phyloP scores from a whole-genome alignment of 2,888 invertebrate species.

The Penaeus monodon region DNA sequence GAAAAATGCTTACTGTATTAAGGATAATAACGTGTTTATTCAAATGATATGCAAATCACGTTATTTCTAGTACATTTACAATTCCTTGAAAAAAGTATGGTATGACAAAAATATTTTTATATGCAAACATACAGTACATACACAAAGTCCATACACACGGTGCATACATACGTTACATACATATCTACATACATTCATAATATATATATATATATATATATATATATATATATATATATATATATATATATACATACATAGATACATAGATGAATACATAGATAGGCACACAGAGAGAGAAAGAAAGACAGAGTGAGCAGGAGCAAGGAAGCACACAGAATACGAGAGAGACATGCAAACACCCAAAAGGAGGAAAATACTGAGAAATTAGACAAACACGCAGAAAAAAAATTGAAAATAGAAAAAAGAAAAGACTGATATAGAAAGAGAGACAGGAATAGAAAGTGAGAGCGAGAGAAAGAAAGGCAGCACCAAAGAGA shows the following conservation, averaged over 20 bases:
- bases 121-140: too few species aligned
- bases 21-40: too few species aligned
- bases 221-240: conserved; percentile 19
- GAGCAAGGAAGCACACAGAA: neutral
- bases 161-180: neutral
- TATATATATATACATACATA: neutral
- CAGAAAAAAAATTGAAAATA: neutral
- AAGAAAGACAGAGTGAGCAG: too few species aligned
- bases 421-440: conserved; percentile 1
- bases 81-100: too few species aligned
- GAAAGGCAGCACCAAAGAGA: conserved; percentile 1
- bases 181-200: neutral
- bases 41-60: too few species aligned
- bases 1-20: too few species aligned
- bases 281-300: conserved; percentile 5
- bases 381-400: neutral
- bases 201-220: neutral
- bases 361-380: neutral
- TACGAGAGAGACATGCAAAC: neutral
- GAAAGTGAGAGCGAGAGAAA: conserved; percentile 21
- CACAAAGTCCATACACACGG: neutral
- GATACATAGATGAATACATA: neutral
- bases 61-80: too few species aligned
- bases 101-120: too few species aligned
- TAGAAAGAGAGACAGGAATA: conserved; percentile 18